phyloP scores from a whole-genome alignment of 2,113 vertebrate genomes.

The Lucifuga dentata region DNA sequence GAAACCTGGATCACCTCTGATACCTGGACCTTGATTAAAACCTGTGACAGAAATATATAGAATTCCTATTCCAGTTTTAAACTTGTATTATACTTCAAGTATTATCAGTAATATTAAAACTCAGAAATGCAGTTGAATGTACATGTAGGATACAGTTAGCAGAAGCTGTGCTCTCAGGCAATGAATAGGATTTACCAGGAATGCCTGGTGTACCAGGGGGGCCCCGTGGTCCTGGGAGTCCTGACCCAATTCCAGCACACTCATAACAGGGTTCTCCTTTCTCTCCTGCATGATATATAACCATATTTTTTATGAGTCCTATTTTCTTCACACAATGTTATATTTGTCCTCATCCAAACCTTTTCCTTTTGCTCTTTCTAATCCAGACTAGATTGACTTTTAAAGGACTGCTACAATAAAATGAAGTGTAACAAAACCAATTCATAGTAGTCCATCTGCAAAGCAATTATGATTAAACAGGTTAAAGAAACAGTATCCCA shows the following conservation, averaged over 20 bases:
- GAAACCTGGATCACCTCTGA: conserved; percentile 66
- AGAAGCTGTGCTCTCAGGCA: neutral
- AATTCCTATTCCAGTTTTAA: neutral
- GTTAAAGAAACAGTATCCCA: no score
- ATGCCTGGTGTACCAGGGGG: conserved; percentile 55
- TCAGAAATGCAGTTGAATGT: neutral
- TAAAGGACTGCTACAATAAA: neutral
- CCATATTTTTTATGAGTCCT: neutral
- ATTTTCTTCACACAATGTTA: conserved; percentile 3
- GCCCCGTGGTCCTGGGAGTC: conserved; percentile 60
- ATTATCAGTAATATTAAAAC: neutral
- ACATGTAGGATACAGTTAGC: neutral
- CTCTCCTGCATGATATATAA: conserved; percentile 48
- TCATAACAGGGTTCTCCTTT: conserved; percentile 65
- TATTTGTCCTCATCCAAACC: neutral
- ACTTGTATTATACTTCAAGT: neutral
- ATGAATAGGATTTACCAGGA: conserved; percentile 58
- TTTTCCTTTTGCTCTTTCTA: neutral
- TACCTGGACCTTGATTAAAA: conserved; percentile 49
- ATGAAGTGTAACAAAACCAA: neutral
- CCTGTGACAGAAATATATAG: conserved; percentile 42
- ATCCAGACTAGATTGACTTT: neutral
- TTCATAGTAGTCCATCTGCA: no score
- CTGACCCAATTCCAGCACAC: conserved; percentile 26
- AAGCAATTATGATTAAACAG: no score